Evolutionary conservation across 2,888 invertebrate genomes (phyloP), one percentile per base, ranked within the genome.

Genomic region (Neoitamus cyanurus): DNA sequence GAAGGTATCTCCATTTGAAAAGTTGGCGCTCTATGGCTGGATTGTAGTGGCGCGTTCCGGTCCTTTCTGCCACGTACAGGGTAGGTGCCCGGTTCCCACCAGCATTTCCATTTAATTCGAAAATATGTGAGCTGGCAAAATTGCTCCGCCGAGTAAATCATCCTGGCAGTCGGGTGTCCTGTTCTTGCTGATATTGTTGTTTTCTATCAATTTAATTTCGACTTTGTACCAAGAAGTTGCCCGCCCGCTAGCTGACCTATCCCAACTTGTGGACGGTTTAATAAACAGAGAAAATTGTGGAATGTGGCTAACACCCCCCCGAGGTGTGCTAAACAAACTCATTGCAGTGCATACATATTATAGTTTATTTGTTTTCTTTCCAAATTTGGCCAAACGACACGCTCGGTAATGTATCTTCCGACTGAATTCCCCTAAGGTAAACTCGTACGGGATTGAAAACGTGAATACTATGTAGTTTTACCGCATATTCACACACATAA

Each of bases 121-220:
- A 82, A 82, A 82, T 82, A 82, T 82, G 82, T 82, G 82, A 82
- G 58, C 82, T 82, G 68, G 68, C 82, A 82, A 82, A 82, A 82
- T 82, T 30, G 58, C 58, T 82, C 68, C 36, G 36, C 28, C 34
- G 34, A 68, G 82, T 82, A 82, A 82, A 82, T 82, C 68, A 82
- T 82, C 31, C 58, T 20, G 34, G 25, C 58, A 58, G 68, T 34
- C 36, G 20, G 4, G 34, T n/a, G 58, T 68, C 58, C 82, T 68
- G 82, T 58, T 78, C 28, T 78, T 78, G 78, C 48, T 46, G 78
- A 58, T 48, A 31, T 30, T 25, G 78, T 46, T 78, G 78, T 73
- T 73, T 73, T 73, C 73, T 73, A 31, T 36, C 36, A 73, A 73
- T 73, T 73, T 73, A 73, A 73, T 73, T 73, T 73, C 36, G 36